phyloP scores from a whole-genome alignment of 2,888 invertebrate species.

The Fragum sueziense region DNA sequence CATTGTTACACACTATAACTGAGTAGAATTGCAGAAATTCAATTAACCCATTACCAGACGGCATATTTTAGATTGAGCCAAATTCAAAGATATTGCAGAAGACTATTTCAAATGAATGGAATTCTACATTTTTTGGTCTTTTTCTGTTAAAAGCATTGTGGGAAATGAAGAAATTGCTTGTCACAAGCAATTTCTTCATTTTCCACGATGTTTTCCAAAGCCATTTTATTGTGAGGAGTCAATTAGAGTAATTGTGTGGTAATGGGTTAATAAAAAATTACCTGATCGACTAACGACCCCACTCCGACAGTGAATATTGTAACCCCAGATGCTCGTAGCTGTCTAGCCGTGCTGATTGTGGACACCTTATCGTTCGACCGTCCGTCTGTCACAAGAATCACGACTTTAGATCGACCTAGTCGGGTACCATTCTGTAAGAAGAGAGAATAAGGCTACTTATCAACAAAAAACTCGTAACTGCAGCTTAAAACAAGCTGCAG shows the following conservation, averaged over 20 bases:
- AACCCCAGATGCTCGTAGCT: conserved; percentile 60
- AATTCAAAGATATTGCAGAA: no score
- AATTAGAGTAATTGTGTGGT: not conserved
- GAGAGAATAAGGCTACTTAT: no score
- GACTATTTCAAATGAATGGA: no score
- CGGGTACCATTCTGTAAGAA: conserved; percentile 48
- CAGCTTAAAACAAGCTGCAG: no score
- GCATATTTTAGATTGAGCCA: no score
- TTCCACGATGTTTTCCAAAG: not conserved
- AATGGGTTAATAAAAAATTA: conserved; percentile 19
- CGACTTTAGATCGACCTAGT: conserved; percentile 57
- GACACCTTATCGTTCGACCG: conserved; percentile 52
- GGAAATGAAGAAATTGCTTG: not conserved
- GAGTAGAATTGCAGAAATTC: no score
- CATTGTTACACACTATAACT: no score
- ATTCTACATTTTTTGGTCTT: no score
- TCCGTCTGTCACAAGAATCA: conserved; percentile 65
- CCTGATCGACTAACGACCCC: conserved; percentile 51
- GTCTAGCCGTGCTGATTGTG: conserved; percentile 41
- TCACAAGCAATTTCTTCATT: not conserved
- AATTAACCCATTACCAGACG: no score
- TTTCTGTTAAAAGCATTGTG: no score
- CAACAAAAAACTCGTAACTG: no score
- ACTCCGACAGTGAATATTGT: conserved; percentile 66
- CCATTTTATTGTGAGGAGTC: not conserved